These are phyloP conservation scores for Pelvicachromis taeniatus DNA, from an alignment of 2,113 vertebrate species.

Conservation along the genomic window DNA sequence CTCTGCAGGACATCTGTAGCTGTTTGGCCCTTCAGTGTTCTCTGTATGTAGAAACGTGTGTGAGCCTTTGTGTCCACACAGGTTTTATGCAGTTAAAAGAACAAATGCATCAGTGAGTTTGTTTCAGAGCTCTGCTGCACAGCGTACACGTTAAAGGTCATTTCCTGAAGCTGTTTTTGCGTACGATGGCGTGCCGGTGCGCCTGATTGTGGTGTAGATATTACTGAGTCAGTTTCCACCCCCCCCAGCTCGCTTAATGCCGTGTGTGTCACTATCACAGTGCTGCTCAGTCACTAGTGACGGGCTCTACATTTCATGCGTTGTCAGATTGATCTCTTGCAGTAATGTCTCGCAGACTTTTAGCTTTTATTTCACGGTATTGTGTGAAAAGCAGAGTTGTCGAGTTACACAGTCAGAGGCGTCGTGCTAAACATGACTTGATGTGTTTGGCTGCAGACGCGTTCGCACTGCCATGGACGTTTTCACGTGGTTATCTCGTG, in stretches of 20 bases:
- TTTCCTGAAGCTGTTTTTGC: background rate
- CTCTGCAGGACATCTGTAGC: accelerated
- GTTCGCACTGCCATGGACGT: no score
- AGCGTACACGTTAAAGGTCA: background rate
- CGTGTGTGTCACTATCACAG: background rate
- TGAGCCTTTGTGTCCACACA: background rate
- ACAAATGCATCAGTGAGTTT: background rate
- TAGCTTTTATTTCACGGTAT: background rate
- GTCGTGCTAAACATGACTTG: background rate
- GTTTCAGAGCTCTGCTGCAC: background rate
- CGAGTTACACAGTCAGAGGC: background rate
- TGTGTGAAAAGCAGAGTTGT: background rate
- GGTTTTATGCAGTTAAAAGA: background rate
- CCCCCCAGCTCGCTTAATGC: background rate
- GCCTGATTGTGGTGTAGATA: background rate
- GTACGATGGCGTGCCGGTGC: background rate
- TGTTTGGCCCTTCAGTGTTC: background rate
- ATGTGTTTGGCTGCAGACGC: accelerated
- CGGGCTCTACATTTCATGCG: accelerated
- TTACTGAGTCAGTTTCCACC: background rate
- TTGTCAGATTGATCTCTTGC: background rate
- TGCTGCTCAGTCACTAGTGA: background rate
- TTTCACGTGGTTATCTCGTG: background rate
- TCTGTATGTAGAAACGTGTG: background rate
- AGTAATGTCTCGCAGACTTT: background rate